phyloP scores from a whole-genome alignment of 2,113 vertebrate species.

The Albula glossodonta region DNA sequence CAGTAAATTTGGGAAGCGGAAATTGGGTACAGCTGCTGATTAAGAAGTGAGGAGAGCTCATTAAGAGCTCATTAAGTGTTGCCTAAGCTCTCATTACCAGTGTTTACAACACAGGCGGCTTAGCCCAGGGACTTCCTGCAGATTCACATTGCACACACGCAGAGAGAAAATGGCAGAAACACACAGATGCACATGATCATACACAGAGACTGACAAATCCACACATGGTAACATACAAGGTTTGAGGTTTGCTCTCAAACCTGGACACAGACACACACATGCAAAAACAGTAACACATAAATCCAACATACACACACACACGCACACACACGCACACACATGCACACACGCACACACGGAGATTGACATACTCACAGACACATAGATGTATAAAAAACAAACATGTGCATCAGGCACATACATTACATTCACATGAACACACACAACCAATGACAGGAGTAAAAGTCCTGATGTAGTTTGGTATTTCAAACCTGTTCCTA shows the following conservation, averaged over 20 bases:
- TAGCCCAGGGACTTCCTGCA: background rate
- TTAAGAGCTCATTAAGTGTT: slow-evolving; percentile 17
- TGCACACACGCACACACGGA: background rate
- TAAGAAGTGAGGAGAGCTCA: slow-evolving; percentile 12
- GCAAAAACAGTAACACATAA: background rate
- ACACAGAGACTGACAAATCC: background rate
- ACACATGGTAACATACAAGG: background rate
- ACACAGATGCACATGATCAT: background rate
- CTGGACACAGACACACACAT: background rate
- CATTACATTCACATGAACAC: background rate
- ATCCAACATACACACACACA: background rate
- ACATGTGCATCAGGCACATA: background rate
- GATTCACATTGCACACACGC: background rate
- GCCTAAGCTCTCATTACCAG: slow-evolving; percentile 11
- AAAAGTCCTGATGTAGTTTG: background rate
- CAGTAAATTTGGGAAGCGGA: background rate
- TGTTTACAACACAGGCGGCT: background rate
- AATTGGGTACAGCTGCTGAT: slow-evolving; percentile 18
- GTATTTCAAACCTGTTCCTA: background rate
- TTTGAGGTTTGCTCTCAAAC: background rate
- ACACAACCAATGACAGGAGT: background rate
- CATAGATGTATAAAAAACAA: background rate
- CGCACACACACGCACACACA: background rate
- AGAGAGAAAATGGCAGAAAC: background rate
- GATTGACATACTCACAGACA: background rate